phyloP scores from a whole-genome alignment of 35 echinoderm and acorn worm species.

The Hemicentrotus pulcherrimus region DNA sequence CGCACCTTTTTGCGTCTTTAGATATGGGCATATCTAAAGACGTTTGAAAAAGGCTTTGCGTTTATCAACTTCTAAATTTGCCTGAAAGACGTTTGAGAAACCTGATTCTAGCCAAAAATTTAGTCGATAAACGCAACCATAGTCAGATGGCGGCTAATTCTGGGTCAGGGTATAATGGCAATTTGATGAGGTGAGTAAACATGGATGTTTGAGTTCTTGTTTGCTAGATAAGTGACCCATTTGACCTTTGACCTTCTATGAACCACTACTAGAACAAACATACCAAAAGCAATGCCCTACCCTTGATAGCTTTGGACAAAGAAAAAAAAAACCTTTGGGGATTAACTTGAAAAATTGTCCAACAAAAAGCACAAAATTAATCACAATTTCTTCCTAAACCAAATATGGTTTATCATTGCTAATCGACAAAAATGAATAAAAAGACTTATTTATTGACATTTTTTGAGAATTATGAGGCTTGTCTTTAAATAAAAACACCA shows the following conservation, averaged over 20 bases:
- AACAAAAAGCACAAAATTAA: not conserved
- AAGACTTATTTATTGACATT: no score
- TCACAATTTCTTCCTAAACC: not conserved
- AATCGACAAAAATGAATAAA: no score
- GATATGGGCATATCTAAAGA: no score
- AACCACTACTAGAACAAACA: not conserved
- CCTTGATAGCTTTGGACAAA: not conserved
- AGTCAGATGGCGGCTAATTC: constrained; percentile 7
- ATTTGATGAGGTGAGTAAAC: constrained; percentile 12
- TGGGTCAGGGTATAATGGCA: constrained; percentile 1
- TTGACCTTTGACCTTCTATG: not conserved
- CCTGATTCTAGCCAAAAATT: no score
- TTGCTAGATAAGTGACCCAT: not conserved
- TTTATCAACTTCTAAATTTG: no score
- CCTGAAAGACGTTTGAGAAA: no score
- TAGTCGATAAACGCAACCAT: no score
- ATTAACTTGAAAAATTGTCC: not conserved
- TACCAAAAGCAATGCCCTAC: not conserved
- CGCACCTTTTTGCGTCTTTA: no score
- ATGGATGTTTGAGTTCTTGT: constrained; percentile 1
- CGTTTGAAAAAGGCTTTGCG: no score
- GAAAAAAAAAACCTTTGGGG: not conserved
- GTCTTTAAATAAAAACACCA: no score
- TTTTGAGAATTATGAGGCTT: no score
- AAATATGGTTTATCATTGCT: no score